These are phyloP conservation scores for Endomychus coccineus DNA, from an alignment of 2,888 invertebrate genomes.

Conservation along the genomic window DNA sequence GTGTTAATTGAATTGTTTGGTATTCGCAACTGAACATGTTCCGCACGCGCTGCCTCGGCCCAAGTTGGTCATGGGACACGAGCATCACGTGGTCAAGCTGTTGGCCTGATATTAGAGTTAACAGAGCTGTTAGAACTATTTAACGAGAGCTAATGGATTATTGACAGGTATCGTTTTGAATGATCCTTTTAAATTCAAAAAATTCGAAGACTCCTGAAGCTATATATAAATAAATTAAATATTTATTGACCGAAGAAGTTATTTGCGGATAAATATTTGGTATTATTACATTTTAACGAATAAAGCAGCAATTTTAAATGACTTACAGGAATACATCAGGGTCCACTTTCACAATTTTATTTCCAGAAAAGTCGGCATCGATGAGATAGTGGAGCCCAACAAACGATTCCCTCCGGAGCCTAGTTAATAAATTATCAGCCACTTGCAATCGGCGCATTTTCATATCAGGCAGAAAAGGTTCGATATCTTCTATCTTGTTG, in stretches of 20 bases:
- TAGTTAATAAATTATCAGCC: slow-evolving; percentile 57
- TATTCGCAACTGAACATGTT: no score
- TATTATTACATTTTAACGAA: no score
- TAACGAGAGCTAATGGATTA: no score
- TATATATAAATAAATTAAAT: slow-evolving; percentile 1
- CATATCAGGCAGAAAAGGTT: slow-evolving; percentile 58
- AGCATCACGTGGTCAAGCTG: no score
- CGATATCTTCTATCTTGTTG: slow-evolving; percentile 54
- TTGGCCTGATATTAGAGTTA: no score
- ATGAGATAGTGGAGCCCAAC: slow-evolving; percentile 59
- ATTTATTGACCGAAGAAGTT: background rate
- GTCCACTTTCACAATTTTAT: slow-evolving; percentile 56
- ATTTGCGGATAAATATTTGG: background rate
- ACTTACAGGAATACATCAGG: slow-evolving; percentile 59
- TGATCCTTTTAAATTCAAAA: no score
- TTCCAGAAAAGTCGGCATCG: slow-evolving; percentile 63
- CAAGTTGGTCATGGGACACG: no score
- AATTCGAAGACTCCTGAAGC: no score
- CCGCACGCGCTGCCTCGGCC: no score
- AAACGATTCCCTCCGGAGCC: slow-evolving; percentile 55
- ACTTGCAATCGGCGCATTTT: slow-evolving; percentile 63
- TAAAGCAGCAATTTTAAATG: slow-evolving; percentile 4
- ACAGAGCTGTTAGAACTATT: no score
- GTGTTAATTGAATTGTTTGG: no score
- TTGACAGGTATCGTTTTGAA: no score